Evolutionary conservation across 2,113 vertebrate genomes (phyloP), one percentile per base, ranked within the genome.

Genomic region (Motacilla alba): DNA sequence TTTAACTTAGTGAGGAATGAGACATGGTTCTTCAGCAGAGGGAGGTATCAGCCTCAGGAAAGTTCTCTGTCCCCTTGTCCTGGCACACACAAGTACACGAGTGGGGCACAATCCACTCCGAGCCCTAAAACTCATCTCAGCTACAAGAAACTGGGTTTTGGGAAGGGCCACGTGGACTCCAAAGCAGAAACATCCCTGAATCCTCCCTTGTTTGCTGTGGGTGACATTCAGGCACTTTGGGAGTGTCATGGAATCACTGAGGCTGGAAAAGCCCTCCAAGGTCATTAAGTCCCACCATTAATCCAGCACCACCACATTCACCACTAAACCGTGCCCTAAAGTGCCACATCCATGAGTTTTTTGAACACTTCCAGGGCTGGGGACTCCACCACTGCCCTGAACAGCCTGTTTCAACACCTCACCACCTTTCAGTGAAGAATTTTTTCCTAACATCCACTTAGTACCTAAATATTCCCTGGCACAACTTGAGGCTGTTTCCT

Each of bases 21-120:
- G 37, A 30, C 1, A 2, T 0, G 0, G 31, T 3, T n/a, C 22
- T 26, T 47, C 15, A 64, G 76, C 72, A 77, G 33, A 72, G 26
- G 52, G 50, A 66, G 14, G 50, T 3, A 23, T 26, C 67, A 86
- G 37, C 23, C 79, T 41, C 62, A 62, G 72, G 35, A 35, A 84
- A 39, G 27, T 9, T 56, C 60, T 63, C 30, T 39, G 8, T 5
- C 18, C 49, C 18, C 0, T 7, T 78, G 30, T 63, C 52, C 39
- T 12, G 12, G 33, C 43, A n/a, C 93, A 93, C 55, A 46, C 15
- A 80, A 63, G 5, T 1, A 24, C 18, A 74, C 7, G 58, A 76
- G 11, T 2, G 10, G 15, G 16, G 80, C 21, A 47, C 15, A 50
- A 56, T 6, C 24, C 76, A 44, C 44, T 3, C 30, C 35, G 44